These are phyloP conservation scores for Polymixis flavicincta DNA, from an alignment of 2,888 invertebrate species.

Conservation along the genomic window DNA sequence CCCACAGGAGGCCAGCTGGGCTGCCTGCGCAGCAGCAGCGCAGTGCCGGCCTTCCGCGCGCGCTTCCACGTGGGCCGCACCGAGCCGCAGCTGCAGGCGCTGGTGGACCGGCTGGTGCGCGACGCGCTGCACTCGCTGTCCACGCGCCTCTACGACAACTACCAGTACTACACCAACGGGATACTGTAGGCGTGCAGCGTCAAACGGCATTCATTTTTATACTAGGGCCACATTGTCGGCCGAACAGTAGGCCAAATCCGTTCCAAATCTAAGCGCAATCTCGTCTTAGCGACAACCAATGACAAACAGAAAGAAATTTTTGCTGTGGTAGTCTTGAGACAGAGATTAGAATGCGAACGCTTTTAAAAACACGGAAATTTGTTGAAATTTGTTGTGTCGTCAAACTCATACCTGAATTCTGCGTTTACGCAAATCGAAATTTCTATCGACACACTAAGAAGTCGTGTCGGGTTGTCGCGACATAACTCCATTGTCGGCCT, in stretches of 20 bases:
- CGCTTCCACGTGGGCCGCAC: slow-evolving; percentile 98
- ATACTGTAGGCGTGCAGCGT: slow-evolving; percentile 91
- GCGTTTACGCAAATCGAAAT: too few species aligned
- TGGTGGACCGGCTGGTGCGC: slow-evolving; percentile 98
- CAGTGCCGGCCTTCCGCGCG: slow-evolving; percentile 97
- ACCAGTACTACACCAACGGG: slow-evolving; percentile 99
- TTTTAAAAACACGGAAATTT: neutral
- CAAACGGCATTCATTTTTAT: slow-evolving; percentile 9
- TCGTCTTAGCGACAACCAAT: neutral
- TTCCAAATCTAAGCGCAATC: too few species aligned
- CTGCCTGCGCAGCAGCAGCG: slow-evolving; percentile 98
- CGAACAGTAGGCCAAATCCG: too few species aligned
- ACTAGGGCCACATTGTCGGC: slow-evolving; percentile 6
- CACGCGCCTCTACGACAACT: slow-evolving; percentile 99
- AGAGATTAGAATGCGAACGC: neutral
- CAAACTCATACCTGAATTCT: too few species aligned
- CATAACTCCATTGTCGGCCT: neutral
- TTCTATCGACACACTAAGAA: neutral
- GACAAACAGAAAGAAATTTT: neutral
- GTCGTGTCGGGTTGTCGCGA: neutral
- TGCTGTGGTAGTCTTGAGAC: neutral
- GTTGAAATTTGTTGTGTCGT: neutral
- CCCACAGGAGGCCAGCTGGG: slow-evolving; percentile 97
- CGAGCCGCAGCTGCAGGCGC: slow-evolving; percentile 97
- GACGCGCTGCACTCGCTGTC: slow-evolving; percentile 98